phyloP scores from a whole-genome alignment of 2,888 invertebrate species.

The Thera obeliscata region DNA sequence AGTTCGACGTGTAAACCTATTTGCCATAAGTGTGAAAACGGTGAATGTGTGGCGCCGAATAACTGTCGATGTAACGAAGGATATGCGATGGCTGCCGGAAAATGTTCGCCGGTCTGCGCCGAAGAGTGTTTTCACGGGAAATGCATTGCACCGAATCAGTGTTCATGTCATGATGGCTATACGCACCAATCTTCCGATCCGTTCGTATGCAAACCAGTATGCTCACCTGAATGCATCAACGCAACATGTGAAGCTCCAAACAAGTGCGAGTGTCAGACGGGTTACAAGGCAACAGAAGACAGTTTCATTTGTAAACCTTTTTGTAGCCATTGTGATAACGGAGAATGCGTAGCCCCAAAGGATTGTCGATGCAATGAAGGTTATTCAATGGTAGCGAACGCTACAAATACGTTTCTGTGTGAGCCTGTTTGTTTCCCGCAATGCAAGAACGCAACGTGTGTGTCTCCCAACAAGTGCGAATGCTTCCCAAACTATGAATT shows the following conservation, averaged over 20 bases:
- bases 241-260: constrained; percentile 59
- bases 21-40: constrained; percentile 51
- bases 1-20: constrained; percentile 52
- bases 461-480: constrained; percentile 20
- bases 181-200: constrained; percentile 8
- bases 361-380: constrained; percentile 40
- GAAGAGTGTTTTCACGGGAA: constrained; percentile 51
- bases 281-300: constrained; percentile 46
- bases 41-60: constrained; percentile 53
- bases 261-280: constrained; percentile 72
- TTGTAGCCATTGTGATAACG: constrained; percentile 46
- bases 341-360: constrained; percentile 45
- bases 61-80: constrained; percentile 44
- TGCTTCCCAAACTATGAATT: constrained; percentile 27
- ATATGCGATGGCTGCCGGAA: constrained; percentile 38
- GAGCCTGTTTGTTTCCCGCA: constrained; percentile 26
- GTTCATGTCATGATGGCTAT: constrained; percentile 72
- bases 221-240: constrained; percentile 40
- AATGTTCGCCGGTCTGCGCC: constrained; percentile 44
- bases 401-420: constrained; percentile 17
- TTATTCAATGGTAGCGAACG: constrained; percentile 27
- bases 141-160: constrained; percentile 67
- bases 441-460: constrained; percentile 32
- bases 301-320: constrained; percentile 42
- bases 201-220: constrained; percentile 39